Base-by-base conservation (phyloP, 2,113 vertebrate species). In the Fulica atra region DNA sequence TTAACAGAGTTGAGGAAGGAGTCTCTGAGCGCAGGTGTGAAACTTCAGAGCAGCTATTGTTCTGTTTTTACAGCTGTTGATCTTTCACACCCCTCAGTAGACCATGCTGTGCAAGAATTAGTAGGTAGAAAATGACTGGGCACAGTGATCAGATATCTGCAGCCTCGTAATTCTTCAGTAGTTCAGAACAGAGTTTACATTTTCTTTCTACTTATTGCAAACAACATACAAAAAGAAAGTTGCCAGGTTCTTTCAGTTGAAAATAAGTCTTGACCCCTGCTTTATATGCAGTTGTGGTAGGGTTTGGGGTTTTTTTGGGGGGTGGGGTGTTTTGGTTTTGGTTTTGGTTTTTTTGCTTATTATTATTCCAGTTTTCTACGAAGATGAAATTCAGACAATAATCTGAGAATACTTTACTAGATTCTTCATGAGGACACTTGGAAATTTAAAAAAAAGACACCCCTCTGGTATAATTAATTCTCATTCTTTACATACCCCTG, bases 11-110 rank as follows among this genome's bases (percentile, higher is more conserved):
- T 93, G 77, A 59, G 80, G 77, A 83, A 83, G 80, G 56, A 77
- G 54, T 24, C 59, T 95, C 50, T 68, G 19, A 20, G 10, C 31
- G 78, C 93, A 97, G 86, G 83, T 97, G 94, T 82, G 61, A 80
- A 60, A 23, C 92, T 96, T 97, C 85, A 86, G 56, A 40, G 42
- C 25, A 78, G 65, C 25, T 83, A 36, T 63, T 59, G 40, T 33
- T 89, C n/a, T 96, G 84, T 97, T 97, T 97, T 95, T 86, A 64
- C 89, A 97, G 97, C 96, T 98, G 95, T 57, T 96, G 89, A 56
- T 81, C 95, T 96, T 96, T 95, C 44, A 13, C 91, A 93, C 42
- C 56, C 82, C 68, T 93, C 93, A 84, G 19, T 56, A 46, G 63
- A 68, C 78, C 86, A 57, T 59, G 38, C n/a, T 87, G 76, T 26